Conservation (phyloP, 1,140 invertebrate genomes). For the Probaryconus sp. region DNA sequence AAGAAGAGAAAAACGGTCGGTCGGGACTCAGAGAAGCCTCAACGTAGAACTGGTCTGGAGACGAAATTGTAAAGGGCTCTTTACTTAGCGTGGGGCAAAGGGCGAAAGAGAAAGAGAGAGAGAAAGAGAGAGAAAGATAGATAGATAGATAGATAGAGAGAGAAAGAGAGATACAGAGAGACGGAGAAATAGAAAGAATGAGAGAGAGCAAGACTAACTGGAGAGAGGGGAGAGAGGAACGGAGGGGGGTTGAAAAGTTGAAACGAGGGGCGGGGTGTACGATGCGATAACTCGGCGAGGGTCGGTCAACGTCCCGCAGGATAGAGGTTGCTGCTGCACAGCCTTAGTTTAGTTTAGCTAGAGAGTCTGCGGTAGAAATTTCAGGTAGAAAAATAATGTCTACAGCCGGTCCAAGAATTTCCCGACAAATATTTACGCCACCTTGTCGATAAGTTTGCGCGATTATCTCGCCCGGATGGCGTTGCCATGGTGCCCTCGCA, state of each 20-base stretch:
- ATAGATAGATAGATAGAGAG: no score
- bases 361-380: no score
- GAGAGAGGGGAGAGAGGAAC: no score
- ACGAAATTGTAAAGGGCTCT: slow-evolving; percentile 73
- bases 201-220: no score
- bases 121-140: slow-evolving; percentile 1
- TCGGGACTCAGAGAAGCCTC: slow-evolving; percentile 64
- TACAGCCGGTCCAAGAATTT: slow-evolving; percentile 19
- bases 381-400: slow-evolving; percentile 48
- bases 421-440: slow-evolving; percentile 40
- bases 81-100: slow-evolving; percentile 12
- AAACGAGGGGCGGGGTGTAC: slow-evolving; percentile 72
- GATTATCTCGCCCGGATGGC: slow-evolving; percentile 30
- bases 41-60: slow-evolving; percentile 70
- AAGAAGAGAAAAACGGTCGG: slow-evolving; percentile 29
- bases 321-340: slow-evolving; percentile 49
- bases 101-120: not conserved
- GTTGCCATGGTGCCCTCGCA: slow-evolving; percentile 4
- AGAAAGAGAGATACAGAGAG: no score
- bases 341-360: slow-evolving; percentile 28
- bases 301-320: slow-evolving; percentile 70
- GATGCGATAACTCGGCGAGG: slow-evolving; percentile 70
- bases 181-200: no score
- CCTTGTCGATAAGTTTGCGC: slow-evolving; percentile 19
- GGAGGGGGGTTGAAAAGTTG: slow-evolving; percentile 17